A percentile compares a stretch with the other conserved stretches of the same genome.
Evolutionary conservation across 2,888 invertebrate genomes (phyloP).

Genomic region (Danaus chrysippus): DNA sequence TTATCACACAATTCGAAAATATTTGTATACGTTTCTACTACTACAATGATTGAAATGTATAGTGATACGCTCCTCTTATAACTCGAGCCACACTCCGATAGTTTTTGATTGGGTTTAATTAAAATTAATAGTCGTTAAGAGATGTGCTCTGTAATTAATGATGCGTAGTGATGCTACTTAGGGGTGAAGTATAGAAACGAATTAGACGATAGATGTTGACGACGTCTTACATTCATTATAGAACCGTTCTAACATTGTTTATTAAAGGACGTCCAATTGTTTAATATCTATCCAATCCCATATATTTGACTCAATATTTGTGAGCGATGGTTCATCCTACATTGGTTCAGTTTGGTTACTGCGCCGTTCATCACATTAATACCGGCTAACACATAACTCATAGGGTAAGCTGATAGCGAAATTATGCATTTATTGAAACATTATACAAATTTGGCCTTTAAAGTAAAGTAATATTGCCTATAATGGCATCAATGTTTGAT

Average conservation of each 20-base stretch:
- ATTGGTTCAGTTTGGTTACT: neutral
- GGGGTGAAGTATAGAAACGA: constrained; percentile 37
- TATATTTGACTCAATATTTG: neutral
- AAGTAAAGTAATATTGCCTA: constrained; percentile 23
- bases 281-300: too few species aligned
- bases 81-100: constrained; percentile 38
- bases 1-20: neutral
- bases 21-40: neutral
- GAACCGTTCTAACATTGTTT: too few species aligned
- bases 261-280: too few species aligned
- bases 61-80: constrained; percentile 30
- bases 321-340: neutral
- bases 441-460: constrained; percentile 27
- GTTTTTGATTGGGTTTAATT: constrained; percentile 63
- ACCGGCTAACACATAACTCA: constrained; percentile 6
- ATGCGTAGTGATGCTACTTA: constrained; percentile 59
- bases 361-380: neutral
- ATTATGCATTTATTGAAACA: constrained; percentile 18
- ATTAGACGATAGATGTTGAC: constrained; percentile 34
- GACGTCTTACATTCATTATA: constrained; percentile 32
- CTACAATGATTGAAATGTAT: neutral
- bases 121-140: constrained; percentile 70
- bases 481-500: constrained; percentile 40
- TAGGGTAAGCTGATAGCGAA: constrained; percentile 17
- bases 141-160: constrained; percentile 66